Percentiles rank a stretch among this genome's conserved stretches.
Evolutionary conservation across 2,113 vertebrate species (phyloP).

Genomic region (Tonatia bakeri): DNA sequence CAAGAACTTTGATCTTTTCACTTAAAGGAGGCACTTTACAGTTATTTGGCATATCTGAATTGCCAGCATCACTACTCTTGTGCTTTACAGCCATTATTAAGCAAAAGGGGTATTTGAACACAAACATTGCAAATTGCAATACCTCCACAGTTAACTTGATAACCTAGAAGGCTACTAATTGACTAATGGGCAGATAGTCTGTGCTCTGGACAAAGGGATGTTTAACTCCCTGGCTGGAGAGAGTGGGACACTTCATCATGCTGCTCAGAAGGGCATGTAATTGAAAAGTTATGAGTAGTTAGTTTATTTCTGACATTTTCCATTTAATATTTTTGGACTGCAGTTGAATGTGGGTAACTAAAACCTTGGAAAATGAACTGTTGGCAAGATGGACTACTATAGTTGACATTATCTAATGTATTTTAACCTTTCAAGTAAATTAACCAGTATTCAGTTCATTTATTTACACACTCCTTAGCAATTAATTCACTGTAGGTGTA

Average conservation of each 20-base stretch:
- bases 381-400: not conserved
- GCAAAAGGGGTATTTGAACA: not conserved
- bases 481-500: not conserved
- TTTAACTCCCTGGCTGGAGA: not conserved
- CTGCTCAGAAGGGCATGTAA: not conserved
- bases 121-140: not conserved
- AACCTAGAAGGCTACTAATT: not conserved
- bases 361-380: not conserved
- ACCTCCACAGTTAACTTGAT: not conserved
- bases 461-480: not conserved
- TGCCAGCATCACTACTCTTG: not conserved
- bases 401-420: not conserved
- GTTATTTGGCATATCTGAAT: not conserved
- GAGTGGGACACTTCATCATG: not conserved
- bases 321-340: not conserved
- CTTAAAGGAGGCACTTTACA: not conserved
- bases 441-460: not conserved
- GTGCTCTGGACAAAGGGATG: not conserved
- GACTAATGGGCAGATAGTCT: not conserved
- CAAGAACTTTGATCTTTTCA: not conserved
- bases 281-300: not conserved
- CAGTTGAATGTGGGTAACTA: not conserved
- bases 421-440: slow-evolving; percentile 15
- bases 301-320: not conserved
- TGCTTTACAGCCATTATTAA: not conserved